Evolutionary conservation across 2,797 vertebrate genomes (phyloP), one percentile per base, ranked within the genome.

Genomic region (Pangasius mekongensis): DNA sequence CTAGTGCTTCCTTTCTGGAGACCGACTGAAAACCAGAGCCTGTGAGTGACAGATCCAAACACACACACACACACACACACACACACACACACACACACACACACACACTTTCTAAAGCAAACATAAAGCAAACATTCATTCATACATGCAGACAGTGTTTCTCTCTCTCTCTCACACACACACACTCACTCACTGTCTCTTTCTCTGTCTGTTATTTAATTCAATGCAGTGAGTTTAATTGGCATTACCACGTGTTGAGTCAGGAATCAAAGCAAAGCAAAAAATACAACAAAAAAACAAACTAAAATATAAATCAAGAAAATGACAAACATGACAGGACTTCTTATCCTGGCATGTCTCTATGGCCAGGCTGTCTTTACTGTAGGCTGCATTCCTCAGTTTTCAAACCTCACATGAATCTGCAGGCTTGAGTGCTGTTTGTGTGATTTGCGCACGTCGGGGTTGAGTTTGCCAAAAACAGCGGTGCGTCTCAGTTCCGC

Each of bases 1-100:
- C 90, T 85, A 95, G 94, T 94, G 94, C 91, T 94, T 89, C 90
- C 81, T 92, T 92, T 92, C 93, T 91, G 94, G 89, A 89, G 93
- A 91, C 69, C 80, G 83, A 92, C 91, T 90, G 92, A 90, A 94
- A 92, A 86, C 92, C 83, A 87, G 94, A 93, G 93, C 91, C 93
- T 91, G 88, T 87, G 88, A 88, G 62, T 81, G 93, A 94, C 91
- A 87, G 89, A 91, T 73, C 77, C 30, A 49, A 60, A 85, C 52
- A 88, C 52, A 81, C 78, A 56, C 52, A 86, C 64, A 71, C 39
- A 49, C 54, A 82, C 54, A 84, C 33, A 80, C 60, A 73, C 33
- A 81, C 73, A n/a, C n/a, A n/a, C n/a, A 56, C 52, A 86, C 64
- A 71, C 39, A 49, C 54, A 77, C 16, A 90, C 90, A 89, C 60